Base-by-base conservation (phyloP, 23 tunicate genomes). In the Halocynthia roretzi region DNA sequence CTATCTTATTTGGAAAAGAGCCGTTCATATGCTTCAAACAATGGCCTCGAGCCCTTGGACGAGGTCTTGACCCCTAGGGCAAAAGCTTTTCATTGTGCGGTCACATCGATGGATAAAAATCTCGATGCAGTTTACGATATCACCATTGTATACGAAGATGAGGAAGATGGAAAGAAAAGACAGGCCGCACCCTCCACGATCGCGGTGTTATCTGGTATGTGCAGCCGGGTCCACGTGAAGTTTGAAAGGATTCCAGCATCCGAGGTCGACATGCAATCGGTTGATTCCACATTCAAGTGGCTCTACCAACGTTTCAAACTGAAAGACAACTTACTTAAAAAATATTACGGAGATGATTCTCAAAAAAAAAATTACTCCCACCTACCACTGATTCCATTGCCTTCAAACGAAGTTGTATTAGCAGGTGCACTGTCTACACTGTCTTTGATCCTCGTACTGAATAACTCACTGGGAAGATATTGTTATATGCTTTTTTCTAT, bases 11-110 rank as follows among this genome's bases (percentile, higher is more conserved):
- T 85, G 52, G 78, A 80, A 40, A 85, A 85, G 75, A 80, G 84
- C 60, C 84, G 74, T 19, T 21, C 76, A 62, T 85, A 73, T 66
- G 90, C 90, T 14, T 54, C 50, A 23, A 80, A 80, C 49, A 51
- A 50, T 75, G 77, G 77, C 7, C 64, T 85, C 14, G 64, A 80
- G 66, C 80, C 83, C 17, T 81, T 85, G 12, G 22, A 71, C 15
- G 51, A 85, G 90, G 84, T 80, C 57, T 71, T 85, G 57, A 85
- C 90, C 11, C 90, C 90, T 50, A 72, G 90, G 78, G 90, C 80
- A 7, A 85, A 85, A 54, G 90, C 90, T 19, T 85, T 85, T 71
- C 81, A 85, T 14, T 80, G 72, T n/a, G 74, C 90, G n/a, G 52
- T 85, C n/a, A 69, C 61, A 7, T 31, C 75, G 0, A 69, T 85